phyloP scores from a whole-genome alignment of 2,113 vertebrate species.

The Monarcha castaneiventris region DNA sequence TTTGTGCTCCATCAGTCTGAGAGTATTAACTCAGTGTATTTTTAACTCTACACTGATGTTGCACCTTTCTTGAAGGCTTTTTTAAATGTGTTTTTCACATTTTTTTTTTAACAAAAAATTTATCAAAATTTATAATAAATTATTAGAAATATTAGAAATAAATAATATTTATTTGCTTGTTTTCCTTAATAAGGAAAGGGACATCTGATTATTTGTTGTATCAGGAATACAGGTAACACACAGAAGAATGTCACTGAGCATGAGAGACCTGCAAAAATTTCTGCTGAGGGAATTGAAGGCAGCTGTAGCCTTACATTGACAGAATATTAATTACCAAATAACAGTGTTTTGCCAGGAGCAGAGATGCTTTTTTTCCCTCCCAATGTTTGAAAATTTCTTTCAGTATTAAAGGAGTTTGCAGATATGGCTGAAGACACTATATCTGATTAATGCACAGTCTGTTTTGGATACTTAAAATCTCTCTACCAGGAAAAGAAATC shows the following conservation, averaged over 20 bases:
- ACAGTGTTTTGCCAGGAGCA: not conserved
- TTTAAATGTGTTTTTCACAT: not conserved
- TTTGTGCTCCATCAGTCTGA: not conserved
- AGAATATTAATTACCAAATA: not conserved
- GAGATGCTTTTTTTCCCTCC: not conserved
- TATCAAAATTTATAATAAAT: not conserved
- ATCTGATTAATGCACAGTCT: not conserved
- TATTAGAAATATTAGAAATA: not conserved
- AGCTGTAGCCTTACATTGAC: not conserved
- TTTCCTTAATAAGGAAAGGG: not conserved
- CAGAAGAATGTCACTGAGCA: not conserved
- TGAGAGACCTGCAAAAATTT: not conserved
- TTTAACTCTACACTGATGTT: not conserved
- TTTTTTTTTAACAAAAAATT: not conserved
- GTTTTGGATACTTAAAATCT: not conserved
- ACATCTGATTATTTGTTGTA: slow-evolving; percentile 22
- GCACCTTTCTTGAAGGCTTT: not conserved
- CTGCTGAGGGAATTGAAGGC: not conserved
- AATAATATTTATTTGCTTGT: not conserved
- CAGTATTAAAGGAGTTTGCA: not conserved
- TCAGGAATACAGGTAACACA: not conserved
- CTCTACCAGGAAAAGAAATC: not conserved
- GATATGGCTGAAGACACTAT: not conserved
- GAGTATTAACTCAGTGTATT: not conserved
- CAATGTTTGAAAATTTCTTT: not conserved